Base-by-base conservation (phyloP, 2,888 invertebrate species). In the Hemistola chrysoprasaria region DNA sequence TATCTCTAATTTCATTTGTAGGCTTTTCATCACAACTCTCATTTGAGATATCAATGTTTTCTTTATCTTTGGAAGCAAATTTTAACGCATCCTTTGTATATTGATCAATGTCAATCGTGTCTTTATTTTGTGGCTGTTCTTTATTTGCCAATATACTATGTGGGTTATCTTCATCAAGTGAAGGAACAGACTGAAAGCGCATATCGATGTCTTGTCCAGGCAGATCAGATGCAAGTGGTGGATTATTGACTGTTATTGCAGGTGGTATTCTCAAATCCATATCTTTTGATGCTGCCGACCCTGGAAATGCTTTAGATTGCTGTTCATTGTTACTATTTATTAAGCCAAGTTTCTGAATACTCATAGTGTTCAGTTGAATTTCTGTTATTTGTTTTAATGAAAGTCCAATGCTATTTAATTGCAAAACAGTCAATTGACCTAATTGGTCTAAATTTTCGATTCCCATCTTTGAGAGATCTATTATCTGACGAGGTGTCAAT, bases 371-470 rank as follows among this genome's bases (percentile, higher is more conserved):
- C 39, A 91, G 69, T 61, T 92, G 92, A 52, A 92, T 91, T 65
- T 92, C 92, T 21, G 90, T 90, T 33, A 92, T 91, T 71, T 92
- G 92, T 57, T 84, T 82, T 39, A 92, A 71, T 2, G 91, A 91
- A 34, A 92, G 77, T 7, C 92, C 92, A 55, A 91, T 89, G 59
- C 88, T 90, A 62, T 91, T 91, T 28, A 92, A 65, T 56, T 92
- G 92, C 22, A 90, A 83, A 42, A 92, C 90, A 27, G 92, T 92
- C 39, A 92, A 72, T 62, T 92, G 91, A 48, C 90, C 84, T 51
- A 92, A 74, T 59, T 92, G 91, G 56, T 92, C 91, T 61, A 92
- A 78, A 71, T 91, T 91, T 38, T 88, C 90, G 27, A 92, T 91
- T 37, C 92, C 92, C 76, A 91, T 83, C 71, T 89, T 88, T 3